Percentiles rank a stretch among this genome's conserved stretches.
Evolutionary conservation across 2,888 invertebrate species (phyloP).

Genomic region (Cinara cedri): DNA sequence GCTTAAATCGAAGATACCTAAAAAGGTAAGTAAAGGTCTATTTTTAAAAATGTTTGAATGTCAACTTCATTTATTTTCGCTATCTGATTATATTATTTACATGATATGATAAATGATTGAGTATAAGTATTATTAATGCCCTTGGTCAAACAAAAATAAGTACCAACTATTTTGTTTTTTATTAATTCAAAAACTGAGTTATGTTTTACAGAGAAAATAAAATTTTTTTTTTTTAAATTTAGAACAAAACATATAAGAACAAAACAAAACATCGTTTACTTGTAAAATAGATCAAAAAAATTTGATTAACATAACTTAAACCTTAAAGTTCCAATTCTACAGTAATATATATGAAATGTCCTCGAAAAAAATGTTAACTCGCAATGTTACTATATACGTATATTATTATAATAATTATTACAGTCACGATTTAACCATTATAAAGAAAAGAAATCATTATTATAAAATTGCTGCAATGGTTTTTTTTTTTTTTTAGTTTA

Average conservation of each 20-base stretch:
- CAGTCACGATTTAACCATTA: slow-evolving; percentile 32
- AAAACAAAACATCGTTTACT: neutral
- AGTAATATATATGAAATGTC: neutral
- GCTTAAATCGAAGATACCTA: slow-evolving; percentile 1
- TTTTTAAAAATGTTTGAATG: neutral
- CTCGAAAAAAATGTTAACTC: slow-evolving; percentile 3
- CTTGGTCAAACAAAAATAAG: no score
- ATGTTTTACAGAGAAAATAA: no score
- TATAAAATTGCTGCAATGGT: neutral
- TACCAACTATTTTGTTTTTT: no score
- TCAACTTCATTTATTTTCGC: no score
- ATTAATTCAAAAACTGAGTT: no score
- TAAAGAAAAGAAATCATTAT: slow-evolving; percentile 2
- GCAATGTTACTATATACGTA: neutral
- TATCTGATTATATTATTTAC: no score
- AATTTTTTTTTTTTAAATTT: no score
- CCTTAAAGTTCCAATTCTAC: neutral
- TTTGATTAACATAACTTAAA: neutral
- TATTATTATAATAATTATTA: neutral
- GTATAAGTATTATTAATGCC: no score
- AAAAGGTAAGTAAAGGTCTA: slow-evolving; percentile 26
- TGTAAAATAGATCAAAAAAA: neutral
- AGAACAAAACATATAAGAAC: no score
- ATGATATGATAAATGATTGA: no score
- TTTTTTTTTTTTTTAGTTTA: slow-evolving; percentile 6